phyloP scores from a whole-genome alignment of 2,888 invertebrate species.

The Leucozona laternaria region DNA sequence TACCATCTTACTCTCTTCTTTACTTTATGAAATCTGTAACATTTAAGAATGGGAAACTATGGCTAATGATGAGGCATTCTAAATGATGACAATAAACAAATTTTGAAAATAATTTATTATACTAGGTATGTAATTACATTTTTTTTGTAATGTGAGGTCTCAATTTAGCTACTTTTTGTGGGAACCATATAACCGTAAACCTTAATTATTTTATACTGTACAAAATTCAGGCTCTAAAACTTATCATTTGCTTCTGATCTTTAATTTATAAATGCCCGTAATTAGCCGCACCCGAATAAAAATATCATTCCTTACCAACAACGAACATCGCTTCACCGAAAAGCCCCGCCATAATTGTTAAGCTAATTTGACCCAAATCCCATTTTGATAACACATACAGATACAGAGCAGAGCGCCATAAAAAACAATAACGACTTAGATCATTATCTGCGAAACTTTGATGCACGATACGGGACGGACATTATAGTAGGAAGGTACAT shows the following conservation, averaged over 20 bases:
- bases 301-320: slow-evolving; percentile 41
- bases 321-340: neutral
- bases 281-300: slow-evolving; percentile 55
- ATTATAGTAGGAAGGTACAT: too few relatives aligned
- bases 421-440: slow-evolving; percentile 45
- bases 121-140: too few relatives aligned
- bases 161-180: neutral
- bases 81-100: too few relatives aligned
- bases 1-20: too few relatives aligned
- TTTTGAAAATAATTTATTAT: too few relatives aligned
- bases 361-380: slow-evolving; percentile 56
- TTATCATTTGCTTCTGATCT: neutral
- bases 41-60: too few relatives aligned
- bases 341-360: slow-evolving; percentile 3
- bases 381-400: slow-evolving; percentile 51
- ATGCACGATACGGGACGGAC: neutral
- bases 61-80: too few relatives aligned
- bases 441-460: slow-evolving; percentile 47
- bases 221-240: neutral
- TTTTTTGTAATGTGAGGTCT: too few relatives aligned
- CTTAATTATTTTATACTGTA: neutral
- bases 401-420: slow-evolving; percentile 3
- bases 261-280: slow-evolving; percentile 9
- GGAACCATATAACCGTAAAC: neutral
- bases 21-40: too few relatives aligned